Evolutionary conservation across 2,113 vertebrate species (phyloP).

Genomic region (Stegostoma tigrinum): DNA sequence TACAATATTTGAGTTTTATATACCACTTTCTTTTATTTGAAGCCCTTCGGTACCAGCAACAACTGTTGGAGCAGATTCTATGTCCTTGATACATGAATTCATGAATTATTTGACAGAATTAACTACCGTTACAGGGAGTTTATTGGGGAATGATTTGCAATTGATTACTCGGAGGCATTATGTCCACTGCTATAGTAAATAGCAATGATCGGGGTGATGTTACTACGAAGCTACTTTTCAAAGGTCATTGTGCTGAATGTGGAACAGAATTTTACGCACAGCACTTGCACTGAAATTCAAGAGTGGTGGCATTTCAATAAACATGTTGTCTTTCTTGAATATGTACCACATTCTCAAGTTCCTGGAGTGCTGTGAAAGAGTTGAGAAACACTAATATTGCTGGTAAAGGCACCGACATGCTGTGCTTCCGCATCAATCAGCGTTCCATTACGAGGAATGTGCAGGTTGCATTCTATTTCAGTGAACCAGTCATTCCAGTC

Average conservation of each 20-base stretch:
- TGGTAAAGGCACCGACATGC: constrained; percentile 33
- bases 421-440: constrained; percentile 38
- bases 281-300: background rate
- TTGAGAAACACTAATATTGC: constrained; percentile 36
- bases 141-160: constrained; percentile 9
- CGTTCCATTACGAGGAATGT: constrained; percentile 25
- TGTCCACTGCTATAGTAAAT: background rate
- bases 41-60: background rate
- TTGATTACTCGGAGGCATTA: background rate
- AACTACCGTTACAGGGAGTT: background rate
- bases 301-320: constrained; percentile 18
- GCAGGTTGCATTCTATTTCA: constrained; percentile 36
- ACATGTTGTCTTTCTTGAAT: constrained; percentile 16
- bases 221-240: background rate
- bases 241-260: background rate
- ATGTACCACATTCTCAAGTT: constrained; percentile 23
- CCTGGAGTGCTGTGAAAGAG: constrained; percentile 34
- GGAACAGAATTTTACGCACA: background rate
- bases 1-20: background rate
- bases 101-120: background rate
- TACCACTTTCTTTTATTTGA: background rate
- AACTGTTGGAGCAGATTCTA: background rate
- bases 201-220: too few species aligned
- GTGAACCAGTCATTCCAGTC: constrained; percentile 35
- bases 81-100: constrained; percentile 4